Evolutionary conservation across 2,797 vertebrate species (phyloP), one percentile per base, ranked within the genome.

Genomic region (Trachurus trachurus): DNA sequence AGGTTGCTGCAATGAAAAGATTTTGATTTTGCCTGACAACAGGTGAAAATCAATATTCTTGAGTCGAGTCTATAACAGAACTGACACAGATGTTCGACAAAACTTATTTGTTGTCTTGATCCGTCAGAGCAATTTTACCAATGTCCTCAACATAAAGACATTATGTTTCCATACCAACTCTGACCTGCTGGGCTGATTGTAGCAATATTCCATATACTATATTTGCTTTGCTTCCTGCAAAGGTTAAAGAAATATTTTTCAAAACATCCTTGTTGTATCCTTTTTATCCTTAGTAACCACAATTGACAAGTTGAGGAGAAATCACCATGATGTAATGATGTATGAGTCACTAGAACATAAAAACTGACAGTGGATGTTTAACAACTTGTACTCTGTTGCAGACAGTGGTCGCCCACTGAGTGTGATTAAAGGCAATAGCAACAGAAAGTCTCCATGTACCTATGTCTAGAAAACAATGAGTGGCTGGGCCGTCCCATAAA

Each of bases 351-450:
- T n/a, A 16, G 17, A 47, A 31, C 47, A 54, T 12, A 12, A 47
- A 9, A 34, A 5, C 12, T 17, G 22, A 40, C 44, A 37, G 12
- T 44, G 0, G 12, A 44, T 17, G 12, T 45, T 16, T 47, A 54
- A 49, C 3, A 66, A 45, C 19, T 15, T n/a, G n/a, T 50, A 2
- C 29, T 26, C 45, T 58, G 57, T 44, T 52, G 52, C 26, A 57
- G 37, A 53, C 53, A 45, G 45, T 29, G 22, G 6, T 31, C 31
- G 22, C 49, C 47, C 12, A 2, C 6, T 45, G 37, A 31, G 42
- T 68, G 44, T 45, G 31, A 49, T 39, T 61, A 31, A 56, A 57
- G 42, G 21, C 44, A 64, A 26, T 3, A 56, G 22, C 49, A 61
- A 42, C 11, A 42, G 40, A 13, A 70, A 22, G n/a, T 50, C 40